Evolutionary conservation across 2,113 vertebrate species (phyloP).

Genomic region (Jacana jacana): DNA sequence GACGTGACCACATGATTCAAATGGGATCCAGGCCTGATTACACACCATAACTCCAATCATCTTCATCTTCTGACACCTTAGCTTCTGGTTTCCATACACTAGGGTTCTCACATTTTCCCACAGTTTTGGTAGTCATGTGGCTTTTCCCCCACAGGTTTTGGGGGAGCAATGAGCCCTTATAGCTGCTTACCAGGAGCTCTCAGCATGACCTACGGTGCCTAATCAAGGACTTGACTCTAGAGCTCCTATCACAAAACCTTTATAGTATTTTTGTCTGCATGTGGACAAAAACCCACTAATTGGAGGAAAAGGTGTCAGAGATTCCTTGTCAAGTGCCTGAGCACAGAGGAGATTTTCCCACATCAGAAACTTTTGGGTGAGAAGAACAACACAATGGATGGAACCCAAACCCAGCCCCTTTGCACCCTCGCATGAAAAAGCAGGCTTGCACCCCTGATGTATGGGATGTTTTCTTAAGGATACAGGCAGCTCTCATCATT

Average conservation of each 20-base stretch:
- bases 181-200: not conserved
- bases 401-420: not conserved
- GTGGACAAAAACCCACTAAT: not conserved
- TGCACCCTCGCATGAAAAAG: not conserved
- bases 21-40: not conserved
- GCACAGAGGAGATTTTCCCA: not conserved
- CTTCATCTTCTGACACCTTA: not conserved
- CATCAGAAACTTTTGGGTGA: not conserved
- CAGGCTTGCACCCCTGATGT: not conserved
- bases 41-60: not conserved
- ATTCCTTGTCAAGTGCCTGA: not conserved
- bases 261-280: not conserved
- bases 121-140: accelerated
- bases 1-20: accelerated
- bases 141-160: not conserved
- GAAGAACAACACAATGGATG: not conserved
- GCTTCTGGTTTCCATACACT: not conserved
- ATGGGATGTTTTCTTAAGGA: not conserved
- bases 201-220: not conserved
- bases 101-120: not conserved
- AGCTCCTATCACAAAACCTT: not conserved
- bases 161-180: not conserved
- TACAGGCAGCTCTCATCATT: not conserved
- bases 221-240: not conserved
- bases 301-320: not conserved